These are phyloP conservation scores for Sicus ferrugineus DNA, from an alignment of 2,888 invertebrate species.

Conservation along the genomic window DNA sequence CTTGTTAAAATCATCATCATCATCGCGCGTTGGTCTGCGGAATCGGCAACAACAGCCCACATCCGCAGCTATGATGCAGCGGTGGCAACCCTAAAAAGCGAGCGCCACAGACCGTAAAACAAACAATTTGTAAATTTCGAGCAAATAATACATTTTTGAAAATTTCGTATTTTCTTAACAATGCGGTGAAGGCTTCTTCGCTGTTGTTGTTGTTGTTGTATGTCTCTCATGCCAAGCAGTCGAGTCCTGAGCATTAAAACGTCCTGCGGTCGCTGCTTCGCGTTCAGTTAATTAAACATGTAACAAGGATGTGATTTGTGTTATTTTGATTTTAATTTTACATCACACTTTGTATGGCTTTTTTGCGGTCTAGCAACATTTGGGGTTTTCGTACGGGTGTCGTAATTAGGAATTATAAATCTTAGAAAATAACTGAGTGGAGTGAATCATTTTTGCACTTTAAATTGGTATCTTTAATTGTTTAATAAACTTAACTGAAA, in stretches of 20 bases:
- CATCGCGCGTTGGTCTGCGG: not conserved
- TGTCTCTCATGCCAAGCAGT: not conserved
- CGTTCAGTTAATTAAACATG: conserved; percentile 25
- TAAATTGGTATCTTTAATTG: too few relatives aligned
- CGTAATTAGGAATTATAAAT: too few relatives aligned
- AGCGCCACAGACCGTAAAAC: conserved; percentile 28
- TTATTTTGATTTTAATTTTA: not conserved
- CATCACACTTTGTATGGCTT: not conserved
- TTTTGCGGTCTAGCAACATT: too few relatives aligned
- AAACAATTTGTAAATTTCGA: conserved; percentile 32
- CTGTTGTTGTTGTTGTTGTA: not conserved
- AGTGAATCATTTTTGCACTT: too few relatives aligned
- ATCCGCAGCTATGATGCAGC: not conserved
- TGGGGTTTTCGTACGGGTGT: too few relatives aligned
- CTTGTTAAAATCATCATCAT: conserved; percentile 5
- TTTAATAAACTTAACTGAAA: too few relatives aligned
- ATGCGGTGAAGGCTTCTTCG: not conserved
- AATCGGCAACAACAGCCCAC: not conserved
- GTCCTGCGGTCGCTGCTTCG: conserved; percentile 13
- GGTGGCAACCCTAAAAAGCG: not conserved
- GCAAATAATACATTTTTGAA: conserved; percentile 31
- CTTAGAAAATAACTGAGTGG: too few relatives aligned
- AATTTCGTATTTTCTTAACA: conserved; percentile 16
- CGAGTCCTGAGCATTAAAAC: conserved; percentile 9
- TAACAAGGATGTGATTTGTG: conserved; percentile 26